Conservation (phyloP, 2,113 vertebrate species). For the Hymenochirus boettgeri region DNA sequence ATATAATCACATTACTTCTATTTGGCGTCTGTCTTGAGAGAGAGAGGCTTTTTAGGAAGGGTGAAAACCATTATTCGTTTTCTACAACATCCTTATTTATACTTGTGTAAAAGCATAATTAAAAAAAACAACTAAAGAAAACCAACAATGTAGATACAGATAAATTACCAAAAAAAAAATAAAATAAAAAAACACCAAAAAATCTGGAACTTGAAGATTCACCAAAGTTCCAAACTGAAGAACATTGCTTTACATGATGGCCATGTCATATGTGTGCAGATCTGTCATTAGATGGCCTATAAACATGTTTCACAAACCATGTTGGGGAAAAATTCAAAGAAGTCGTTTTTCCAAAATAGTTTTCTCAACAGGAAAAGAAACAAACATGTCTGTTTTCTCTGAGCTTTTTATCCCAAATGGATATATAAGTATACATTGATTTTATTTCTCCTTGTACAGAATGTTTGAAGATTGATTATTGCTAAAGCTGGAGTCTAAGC, state of each 20-base stretch:
- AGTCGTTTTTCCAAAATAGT: conserved; percentile 34
- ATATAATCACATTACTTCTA: too few relatives aligned
- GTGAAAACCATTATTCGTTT: conserved; percentile 26
- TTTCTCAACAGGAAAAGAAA: conserved; percentile 50
- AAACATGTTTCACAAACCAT: conserved; percentile 28
- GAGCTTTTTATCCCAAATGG: conserved; percentile 55
- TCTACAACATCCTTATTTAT: conserved; percentile 18
- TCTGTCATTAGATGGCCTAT: conserved; percentile 42
- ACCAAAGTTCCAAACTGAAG: conserved; percentile 12
- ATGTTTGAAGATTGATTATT: conserved; percentile 53
- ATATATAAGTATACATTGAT: conserved; percentile 51
- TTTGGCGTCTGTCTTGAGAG: neutral
- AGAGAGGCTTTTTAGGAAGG: neutral
- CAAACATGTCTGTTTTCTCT: conserved; percentile 41
- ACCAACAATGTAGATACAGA: conserved; percentile 24
- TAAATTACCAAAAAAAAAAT: conserved; percentile 39
- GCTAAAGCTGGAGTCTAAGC: conserved; percentile 51
- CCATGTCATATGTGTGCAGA: conserved; percentile 28
- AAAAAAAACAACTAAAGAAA: conserved; percentile 8
- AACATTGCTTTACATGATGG: conserved; percentile 24
- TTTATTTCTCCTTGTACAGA: conserved; percentile 43
- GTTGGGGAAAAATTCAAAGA: conserved; percentile 37
- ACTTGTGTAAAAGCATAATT: conserved; percentile 25
- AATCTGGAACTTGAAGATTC: conserved; percentile 18
- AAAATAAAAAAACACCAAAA: conserved; percentile 22